Base-by-base conservation (phyloP, 2,797 vertebrate genomes). In the Prunella strophiata region DNA sequence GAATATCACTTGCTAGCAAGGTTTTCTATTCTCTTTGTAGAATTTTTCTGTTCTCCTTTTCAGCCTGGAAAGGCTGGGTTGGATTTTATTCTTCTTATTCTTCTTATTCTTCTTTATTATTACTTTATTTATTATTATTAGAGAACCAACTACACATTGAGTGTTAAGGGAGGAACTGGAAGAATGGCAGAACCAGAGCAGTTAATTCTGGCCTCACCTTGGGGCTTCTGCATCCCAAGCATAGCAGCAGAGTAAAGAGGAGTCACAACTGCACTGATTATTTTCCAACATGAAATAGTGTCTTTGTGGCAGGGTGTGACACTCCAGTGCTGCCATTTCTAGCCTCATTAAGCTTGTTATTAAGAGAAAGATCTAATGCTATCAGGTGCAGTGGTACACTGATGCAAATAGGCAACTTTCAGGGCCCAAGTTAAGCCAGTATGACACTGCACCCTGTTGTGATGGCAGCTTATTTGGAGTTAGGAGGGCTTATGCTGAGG, bases 381-480 rank as follows among this genome's bases (percentile, higher is more conserved):
- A 1, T 68, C 42, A 32, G 26, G 32, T 66, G n/a, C 59, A 55
- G 29, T 55, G 65, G 11, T 58, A 40, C 22, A 30, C 22, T 48
- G 47, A 58, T n/a, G 54, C 25, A 88, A 81, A 61, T 12, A 16
- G 73, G 30, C 25, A 42, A 16, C 55, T 76, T 76, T 54, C 36
- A 34, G 34, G n/a, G 54, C 14, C 36, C 26, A 29, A 5, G n/a
- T 36, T 70, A 62, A 80, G 61, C 10, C 34, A 36, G 36, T 36
- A 36, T 36, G 36, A 36, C 36, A 8, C 25, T 40, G 17, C 42
- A 32, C 13, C 17, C 15, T 20, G 25, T 43, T 43, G 27, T 16
- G 0, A 0, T 58, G 74, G 27, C 40, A 85, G 47, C 30, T 70
- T 0, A 0, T 40, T 51, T 70, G 34, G 58, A 47, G 23, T 72